Base-by-base conservation (phyloP, 2,888 invertebrate genomes). In the Penaeus monodon region DNA sequence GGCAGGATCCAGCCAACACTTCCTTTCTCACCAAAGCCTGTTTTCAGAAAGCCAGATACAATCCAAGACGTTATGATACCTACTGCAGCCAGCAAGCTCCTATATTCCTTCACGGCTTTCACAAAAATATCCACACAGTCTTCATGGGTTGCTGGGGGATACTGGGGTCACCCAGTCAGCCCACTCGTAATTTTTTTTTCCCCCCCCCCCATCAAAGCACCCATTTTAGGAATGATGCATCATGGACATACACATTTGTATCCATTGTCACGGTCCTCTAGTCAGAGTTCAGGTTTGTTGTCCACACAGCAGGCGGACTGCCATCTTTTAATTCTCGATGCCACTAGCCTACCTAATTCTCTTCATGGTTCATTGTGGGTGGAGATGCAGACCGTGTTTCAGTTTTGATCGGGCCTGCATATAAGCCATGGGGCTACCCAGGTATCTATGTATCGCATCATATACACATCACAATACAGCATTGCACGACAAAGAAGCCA, bases 241-340 rank as follows among this genome's bases (percentile, higher is more conserved):
- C 49, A 68, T 94, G 4, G 94, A 95, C 82, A 85, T 89, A 33
- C 91, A 92, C 57, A 74, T 27, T n/a, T 81, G n/a, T 83, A 87
- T 38, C 91, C 91, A 1, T 86, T 91, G n/a, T 91, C 91, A 17
- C 94, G 96, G 8, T 95, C 95, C 0, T 96, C 96, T 1, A 96
- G 96, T 90, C 96, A 96, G 91, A 96, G 96, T 91, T 96, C 96
- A 0, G 96, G 0, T 96, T 96, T 91, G 95, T n/a, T 95, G 89
- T 96, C n/a, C 96, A 2, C 94, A 92, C 29, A 73, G 68, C 64
- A 90, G n/a, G 86, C 70, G 87, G 84, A n/a, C 79, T 68, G 91
- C 91, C 8, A 84, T 86, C 88, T 84, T 83, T 70, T 81, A 86
- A 33, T 49, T 68, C 7, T 64, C 93, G 81, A 93, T 68, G 93